Conservation (phyloP, 2,113 vertebrate species). For the Rhynchopsitta pachyrhyncha region DNA sequence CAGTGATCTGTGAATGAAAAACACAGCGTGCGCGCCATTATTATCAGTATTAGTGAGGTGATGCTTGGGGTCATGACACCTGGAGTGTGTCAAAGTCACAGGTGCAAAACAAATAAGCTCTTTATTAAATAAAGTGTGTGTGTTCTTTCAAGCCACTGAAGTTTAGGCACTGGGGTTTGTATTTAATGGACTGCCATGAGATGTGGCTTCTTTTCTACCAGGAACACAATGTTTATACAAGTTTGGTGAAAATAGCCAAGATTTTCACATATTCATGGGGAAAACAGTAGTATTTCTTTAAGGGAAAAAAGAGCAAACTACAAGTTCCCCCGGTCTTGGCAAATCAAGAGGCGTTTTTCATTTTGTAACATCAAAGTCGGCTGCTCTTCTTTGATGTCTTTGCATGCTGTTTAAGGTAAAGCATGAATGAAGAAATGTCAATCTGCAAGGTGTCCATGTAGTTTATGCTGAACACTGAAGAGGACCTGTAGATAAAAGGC, state of each 20-base stretch:
- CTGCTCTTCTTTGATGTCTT: constrained; percentile 90
- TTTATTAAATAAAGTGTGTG: background rate
- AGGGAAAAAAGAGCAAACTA: constrained; percentile 76
- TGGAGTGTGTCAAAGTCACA: background rate
- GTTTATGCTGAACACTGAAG: constrained; percentile 93
- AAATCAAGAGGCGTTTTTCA: constrained; percentile 93
- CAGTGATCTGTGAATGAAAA: background rate
- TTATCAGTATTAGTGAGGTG: background rate
- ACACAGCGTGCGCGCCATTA: background rate
- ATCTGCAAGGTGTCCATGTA: constrained; percentile 97
- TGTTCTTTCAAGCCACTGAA: background rate
- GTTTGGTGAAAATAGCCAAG: constrained; percentile 14
- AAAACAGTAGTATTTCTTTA: constrained; percentile 70
- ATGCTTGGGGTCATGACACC: background rate
- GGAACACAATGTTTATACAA: background rate
- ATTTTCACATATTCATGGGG: constrained; percentile 33
- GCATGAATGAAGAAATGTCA: constrained; percentile 97
- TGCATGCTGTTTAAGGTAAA: constrained; percentile 97
- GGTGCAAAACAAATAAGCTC: background rate
- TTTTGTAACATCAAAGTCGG: constrained; percentile 94
- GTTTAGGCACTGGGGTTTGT: background rate
- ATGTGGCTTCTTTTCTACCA: background rate
- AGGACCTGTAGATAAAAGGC: constrained; percentile 93
- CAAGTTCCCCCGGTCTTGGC: constrained; percentile 90
- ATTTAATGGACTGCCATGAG: background rate